phyloP scores from a whole-genome alignment of 2,113 vertebrate species.

The Gopherus flavomarginatus region DNA sequence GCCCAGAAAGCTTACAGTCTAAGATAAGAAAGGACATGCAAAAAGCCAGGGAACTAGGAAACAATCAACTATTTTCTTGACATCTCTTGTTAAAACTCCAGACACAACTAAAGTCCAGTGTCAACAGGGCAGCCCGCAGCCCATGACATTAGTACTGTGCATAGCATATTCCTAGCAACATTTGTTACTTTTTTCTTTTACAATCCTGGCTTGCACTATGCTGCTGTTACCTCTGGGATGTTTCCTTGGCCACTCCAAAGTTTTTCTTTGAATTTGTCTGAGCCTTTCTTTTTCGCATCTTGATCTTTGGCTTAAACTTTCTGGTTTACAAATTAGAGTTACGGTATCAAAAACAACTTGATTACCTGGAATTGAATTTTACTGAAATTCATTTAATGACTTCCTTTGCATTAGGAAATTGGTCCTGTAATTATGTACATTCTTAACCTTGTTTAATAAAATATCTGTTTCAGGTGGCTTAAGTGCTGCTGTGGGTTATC shows the following conservation, averaged over 20 bases:
- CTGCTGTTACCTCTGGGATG: not conserved
- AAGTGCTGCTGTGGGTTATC: slow-evolving; percentile 87
- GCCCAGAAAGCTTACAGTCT: not conserved
- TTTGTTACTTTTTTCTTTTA: not conserved
- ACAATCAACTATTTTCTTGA: fast-evolving
- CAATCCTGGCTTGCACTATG: fast-evolving
- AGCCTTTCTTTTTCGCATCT: not conserved
- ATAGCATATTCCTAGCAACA: not conserved
- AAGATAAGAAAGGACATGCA: not conserved
- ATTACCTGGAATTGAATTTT: not conserved
- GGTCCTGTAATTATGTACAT: fast-evolving
- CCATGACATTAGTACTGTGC: not conserved
- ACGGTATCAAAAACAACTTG: not conserved
- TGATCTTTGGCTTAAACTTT: not conserved
- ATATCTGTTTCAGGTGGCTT: slow-evolving; percentile 81
- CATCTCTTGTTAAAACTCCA: too few relatives aligned
- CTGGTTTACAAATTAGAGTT: fast-evolving
- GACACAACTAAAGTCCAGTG: not conserved
- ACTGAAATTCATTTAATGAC: not conserved
- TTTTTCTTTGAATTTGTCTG: not conserved
- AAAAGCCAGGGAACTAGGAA: not conserved
- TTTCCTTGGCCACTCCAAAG: fast-evolving
- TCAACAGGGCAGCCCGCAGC: not conserved
- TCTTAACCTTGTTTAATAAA: not conserved
- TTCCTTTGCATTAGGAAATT: fast-evolving